phyloP scores from a whole-genome alignment of 2,888 invertebrate genomes.

The Oscheius onirici region DNA sequence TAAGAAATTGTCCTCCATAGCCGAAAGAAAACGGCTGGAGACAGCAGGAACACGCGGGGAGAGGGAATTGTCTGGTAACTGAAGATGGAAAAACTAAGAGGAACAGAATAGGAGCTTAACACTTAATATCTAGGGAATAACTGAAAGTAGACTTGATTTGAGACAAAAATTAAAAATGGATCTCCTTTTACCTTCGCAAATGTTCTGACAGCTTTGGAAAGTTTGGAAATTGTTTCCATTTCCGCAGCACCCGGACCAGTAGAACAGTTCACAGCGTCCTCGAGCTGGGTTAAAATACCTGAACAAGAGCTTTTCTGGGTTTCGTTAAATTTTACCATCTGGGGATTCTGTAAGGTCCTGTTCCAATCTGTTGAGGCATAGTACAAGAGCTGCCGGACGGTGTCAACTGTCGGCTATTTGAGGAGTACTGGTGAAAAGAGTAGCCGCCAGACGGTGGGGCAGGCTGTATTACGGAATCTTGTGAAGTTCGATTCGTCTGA shows the following conservation, averaged over 20 bases:
- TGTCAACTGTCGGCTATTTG: conserved; percentile 19
- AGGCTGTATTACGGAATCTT: conserved; percentile 28
- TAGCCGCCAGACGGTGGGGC: conserved; percentile 34
- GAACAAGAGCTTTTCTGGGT: too few species aligned
- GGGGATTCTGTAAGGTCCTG: conserved; percentile 71
- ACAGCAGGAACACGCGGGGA: conserved; percentile 54
- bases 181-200: conserved; percentile 66
- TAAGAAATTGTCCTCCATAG: conserved; percentile 53
- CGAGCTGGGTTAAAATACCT: conserved; percentile 69
- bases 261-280: conserved; percentile 70
- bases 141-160: background rate
- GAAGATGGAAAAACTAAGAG: conserved; percentile 28
- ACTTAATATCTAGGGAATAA: conserved; percentile 3
- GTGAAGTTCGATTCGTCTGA: conserved; percentile 13
- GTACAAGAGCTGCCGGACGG: conserved; percentile 58
- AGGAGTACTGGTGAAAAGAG: conserved; percentile 33
- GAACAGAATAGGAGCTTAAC: conserved; percentile 20
- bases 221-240: conserved; percentile 71
- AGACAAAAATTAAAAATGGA: conserved; percentile 9
- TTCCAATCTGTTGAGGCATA: conserved; percentile 71
- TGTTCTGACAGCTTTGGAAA: conserved; percentile 67
- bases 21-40: conserved; percentile 59
- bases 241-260: conserved; percentile 72
- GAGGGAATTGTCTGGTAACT: conserved; percentile 25
- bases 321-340: conserved; percentile 62